phyloP scores from a whole-genome alignment of 2,888 invertebrate species.

The Caenorhabditis angaria region DNA sequence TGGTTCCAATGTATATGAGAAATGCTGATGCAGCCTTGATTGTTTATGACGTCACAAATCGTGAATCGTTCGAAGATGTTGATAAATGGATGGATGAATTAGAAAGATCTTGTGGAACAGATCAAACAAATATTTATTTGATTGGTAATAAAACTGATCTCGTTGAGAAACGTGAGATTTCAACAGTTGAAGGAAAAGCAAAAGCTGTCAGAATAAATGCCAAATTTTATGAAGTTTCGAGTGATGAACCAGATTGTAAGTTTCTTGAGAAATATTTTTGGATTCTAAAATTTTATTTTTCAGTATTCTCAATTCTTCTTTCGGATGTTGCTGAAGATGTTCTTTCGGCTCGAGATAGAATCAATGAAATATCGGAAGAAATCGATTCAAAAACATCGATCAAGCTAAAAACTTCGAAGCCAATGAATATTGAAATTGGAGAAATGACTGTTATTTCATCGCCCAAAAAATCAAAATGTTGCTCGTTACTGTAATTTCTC shows the following conservation, averaged over 20 bases:
- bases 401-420: slow-evolving; percentile 16
- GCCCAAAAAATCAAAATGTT: slow-evolving; percentile 26
- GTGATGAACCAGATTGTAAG: slow-evolving; percentile 33
- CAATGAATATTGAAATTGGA: slow-evolving; percentile 11
- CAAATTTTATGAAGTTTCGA: slow-evolving; percentile 57
- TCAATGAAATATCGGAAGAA: slow-evolving; percentile 13
- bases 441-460: not conserved
- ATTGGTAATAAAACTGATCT: slow-evolving; percentile 62
- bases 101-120: slow-evolving; percentile 46
- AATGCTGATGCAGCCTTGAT: slow-evolving; percentile 62
- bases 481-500: slow-evolving; percentile 23
- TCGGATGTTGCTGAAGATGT: slow-evolving; percentile 36
- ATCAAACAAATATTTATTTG: slow-evolving; percentile 50
- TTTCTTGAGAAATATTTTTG: not conserved
- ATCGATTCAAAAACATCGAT: slow-evolving; percentile 3
- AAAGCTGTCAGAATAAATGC: slow-evolving; percentile 59
- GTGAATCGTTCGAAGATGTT: slow-evolving; percentile 60
- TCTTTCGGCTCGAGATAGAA: slow-evolving; percentile 10
- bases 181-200: slow-evolving; percentile 57
- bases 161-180: slow-evolving; percentile 47
- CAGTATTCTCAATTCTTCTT: slow-evolving; percentile 34
- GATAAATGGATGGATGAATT: slow-evolving; percentile 59
- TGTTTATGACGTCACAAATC: slow-evolving; percentile 64
- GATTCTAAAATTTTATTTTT: slow-evolving; percentile 5
- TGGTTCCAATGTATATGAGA: slow-evolving; percentile 69